Conservation (phyloP, 2,888 invertebrate genomes). For the Chalcosyrphus nemorum region DNA sequence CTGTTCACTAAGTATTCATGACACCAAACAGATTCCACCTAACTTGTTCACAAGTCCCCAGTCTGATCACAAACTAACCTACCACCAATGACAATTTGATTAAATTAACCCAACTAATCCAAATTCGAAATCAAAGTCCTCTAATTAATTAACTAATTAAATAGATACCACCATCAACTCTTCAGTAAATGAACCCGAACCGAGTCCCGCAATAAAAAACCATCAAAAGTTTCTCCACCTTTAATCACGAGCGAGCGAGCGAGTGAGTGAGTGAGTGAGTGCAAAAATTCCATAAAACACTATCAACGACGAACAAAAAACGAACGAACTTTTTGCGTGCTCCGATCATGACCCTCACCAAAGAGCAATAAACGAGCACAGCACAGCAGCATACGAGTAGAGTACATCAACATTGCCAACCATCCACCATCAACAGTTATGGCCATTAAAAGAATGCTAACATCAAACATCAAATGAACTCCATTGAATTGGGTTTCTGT, state of each 20-base stretch:
- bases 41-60: too few relatives aligned
- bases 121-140: too few relatives aligned
- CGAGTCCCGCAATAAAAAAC: not conserved
- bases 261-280: too few relatives aligned
- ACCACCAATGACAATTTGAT: too few relatives aligned
- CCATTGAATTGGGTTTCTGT: slow-evolving; percentile 49
- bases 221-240: slow-evolving; percentile 8
- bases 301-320: not conserved
- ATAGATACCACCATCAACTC: not conserved
- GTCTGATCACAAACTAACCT: too few relatives aligned
- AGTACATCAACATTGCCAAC: slow-evolving; percentile 37
- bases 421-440: slow-evolving; percentile 66
- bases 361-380: slow-evolving; percentile 66
- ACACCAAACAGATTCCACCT: too few relatives aligned
- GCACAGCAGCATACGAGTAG: too few relatives aligned
- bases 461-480: slow-evolving; percentile 65
- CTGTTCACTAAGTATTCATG: too few relatives aligned
- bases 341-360: slow-evolving; percentile 61
- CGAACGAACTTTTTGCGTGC: slow-evolving; percentile 41
- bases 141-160: too few relatives aligned
- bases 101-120: too few relatives aligned
- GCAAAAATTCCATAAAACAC: not conserved
- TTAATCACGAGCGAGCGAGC: too few relatives aligned
- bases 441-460: slow-evolving; percentile 64
- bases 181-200: not conserved